A percentile compares a stretch with the other conserved stretches of the same genome.
phyloP scores from a whole-genome alignment of 1,140 invertebrate genomes.

The Drosophila obscura region DNA sequence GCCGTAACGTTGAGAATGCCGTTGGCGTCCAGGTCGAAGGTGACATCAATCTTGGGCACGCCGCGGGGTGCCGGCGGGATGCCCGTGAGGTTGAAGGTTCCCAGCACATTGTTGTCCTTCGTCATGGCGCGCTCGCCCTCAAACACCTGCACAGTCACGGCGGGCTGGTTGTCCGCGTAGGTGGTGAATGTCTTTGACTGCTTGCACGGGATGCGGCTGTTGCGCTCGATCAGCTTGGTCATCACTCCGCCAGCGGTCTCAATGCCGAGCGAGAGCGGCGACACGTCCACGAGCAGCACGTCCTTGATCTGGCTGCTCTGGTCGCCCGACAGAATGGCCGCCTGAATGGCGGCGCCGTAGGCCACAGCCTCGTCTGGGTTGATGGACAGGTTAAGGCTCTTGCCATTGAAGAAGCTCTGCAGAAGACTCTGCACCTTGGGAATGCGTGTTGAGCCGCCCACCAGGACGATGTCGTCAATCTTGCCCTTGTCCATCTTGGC shows the following conservation, averaged over 20 bases:
- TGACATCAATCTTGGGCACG: slow-evolving; percentile 90
- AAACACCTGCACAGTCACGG: slow-evolving; percentile 87
- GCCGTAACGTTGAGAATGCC: slow-evolving; percentile 87
- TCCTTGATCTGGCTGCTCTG: slow-evolving; percentile 90
- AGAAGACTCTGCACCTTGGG: slow-evolving; percentile 87
- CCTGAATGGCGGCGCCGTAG: slow-evolving; percentile 90
- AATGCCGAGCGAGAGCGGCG: slow-evolving; percentile 86
- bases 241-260: slow-evolving; percentile 87
- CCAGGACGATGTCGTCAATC: slow-evolving; percentile 87
- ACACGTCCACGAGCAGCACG: slow-evolving; percentile 85
- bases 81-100: slow-evolving; percentile 90
- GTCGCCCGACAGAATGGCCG: slow-evolving; percentile 89
- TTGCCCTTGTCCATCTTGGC: slow-evolving; percentile 89
- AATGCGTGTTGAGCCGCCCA: slow-evolving; percentile 87
- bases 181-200: slow-evolving; percentile 88
- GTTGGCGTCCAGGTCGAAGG: slow-evolving; percentile 86
- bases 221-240: slow-evolving; percentile 87
- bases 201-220: slow-evolving; percentile 87
- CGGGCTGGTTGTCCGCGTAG: slow-evolving; percentile 89
- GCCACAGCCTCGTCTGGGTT: slow-evolving; percentile 92
- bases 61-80: slow-evolving; percentile 93
- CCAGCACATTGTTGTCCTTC: slow-evolving; percentile 90
- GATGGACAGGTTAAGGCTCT: slow-evolving; percentile 88
- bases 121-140: slow-evolving; percentile 90
- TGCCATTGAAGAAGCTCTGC: slow-evolving; percentile 87